Base-by-base conservation (phyloP, 2,888 invertebrate genomes). In the Lasioglossum villosulum region DNA sequence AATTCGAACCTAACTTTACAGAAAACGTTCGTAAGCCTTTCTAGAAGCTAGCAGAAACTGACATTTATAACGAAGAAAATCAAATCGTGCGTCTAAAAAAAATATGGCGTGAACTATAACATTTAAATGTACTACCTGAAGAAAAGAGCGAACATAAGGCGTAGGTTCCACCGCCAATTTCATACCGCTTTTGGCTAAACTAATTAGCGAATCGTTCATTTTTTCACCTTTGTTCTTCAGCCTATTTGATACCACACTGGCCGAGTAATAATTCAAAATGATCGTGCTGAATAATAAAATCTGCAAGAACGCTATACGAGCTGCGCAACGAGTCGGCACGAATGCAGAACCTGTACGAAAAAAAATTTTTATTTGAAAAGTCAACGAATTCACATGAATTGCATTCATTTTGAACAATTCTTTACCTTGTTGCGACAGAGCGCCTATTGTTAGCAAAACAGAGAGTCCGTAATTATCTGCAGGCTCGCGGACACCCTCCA, bases 191-290 rank as follows among this genome's bases (percentile, higher is more conserved):
- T 89, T 85, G 0, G 91, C 83, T 8, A 94, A 84, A n/a, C 89
- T 89, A 37, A 90, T 90, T 16, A 94, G 78, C 16, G 94, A 94
- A 84, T 94, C 94, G 76, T 94, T 93, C 89, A 94, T 94, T 83
- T 94, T 94, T 8, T 90, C 89, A 3, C 91, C 90, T 5, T 92
- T 92, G 48, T 93, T 89, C 72, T 90, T 93, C 34, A 94, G 87
- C 34, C 94, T 91, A 6, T 91, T 91, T 1, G 94, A 94, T 10
- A 94, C 94, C 5, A 94, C 89, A 42, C 93, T 93, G 8, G 94
- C 94, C 4, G 93, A 92, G 78, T 94, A 94, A 80, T 93, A 94
- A 85, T 94, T 94, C 16, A 92, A 87, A 0, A 94, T 89, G n/a
- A 94, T 80, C 12, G 93, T 79, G 42, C 93, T 91, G 73, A 93